Evolutionary conservation across 2,113 vertebrate species (phyloP), one percentile per base, ranked within the genome.

Genomic region (Petrocephalus microphthalmus): DNA sequence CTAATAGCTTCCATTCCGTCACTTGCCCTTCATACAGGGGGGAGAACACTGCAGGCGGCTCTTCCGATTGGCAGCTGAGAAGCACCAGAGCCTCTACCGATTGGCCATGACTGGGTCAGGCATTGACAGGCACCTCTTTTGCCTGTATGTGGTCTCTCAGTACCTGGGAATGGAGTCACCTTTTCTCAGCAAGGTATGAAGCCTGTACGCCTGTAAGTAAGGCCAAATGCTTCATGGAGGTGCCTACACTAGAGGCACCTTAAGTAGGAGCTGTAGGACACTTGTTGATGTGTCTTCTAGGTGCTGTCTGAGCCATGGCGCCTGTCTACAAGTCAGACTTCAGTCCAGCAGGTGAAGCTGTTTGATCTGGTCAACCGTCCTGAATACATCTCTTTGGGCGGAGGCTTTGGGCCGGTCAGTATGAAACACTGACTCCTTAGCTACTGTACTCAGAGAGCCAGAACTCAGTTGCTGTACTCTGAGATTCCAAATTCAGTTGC

Each of bases 381-480:
- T 0, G 96, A 97, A 1, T 98, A 95, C 17, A 90, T 97, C n/a
- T 97, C 96, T 0, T 95, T 96, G 3, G 97, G 97, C 0, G 97
- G 97, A 8, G 97, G 97, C 17, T 98, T 98, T 2, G 97, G 97
- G 89, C 97, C 97, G 2, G 97, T 98, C 90, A 97, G 96, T 93
- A 13, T 7, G 7, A 85, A 54, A 19, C 25, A 15, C 20, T 54
- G 8, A 19, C 7, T 83, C 37, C 20, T 83, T 67, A 67, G 60
- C 3, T 67, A 67, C n/a, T 67, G 47, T 13, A 29, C 60, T 67
- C 60, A 67, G 60, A 67, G n/a, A 67, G 60, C 60, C n/a, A 67
- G n/a, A 67, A 29, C 60, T 64, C n/a, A 64, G 60, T n/a, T 25
- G 57, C 57, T 60, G 57, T 25, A 10, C 57, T 60, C n/a, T 42